Conservation (phyloP, 2,113 vertebrate genomes). For the Hippocampus guttulatus region DNA sequence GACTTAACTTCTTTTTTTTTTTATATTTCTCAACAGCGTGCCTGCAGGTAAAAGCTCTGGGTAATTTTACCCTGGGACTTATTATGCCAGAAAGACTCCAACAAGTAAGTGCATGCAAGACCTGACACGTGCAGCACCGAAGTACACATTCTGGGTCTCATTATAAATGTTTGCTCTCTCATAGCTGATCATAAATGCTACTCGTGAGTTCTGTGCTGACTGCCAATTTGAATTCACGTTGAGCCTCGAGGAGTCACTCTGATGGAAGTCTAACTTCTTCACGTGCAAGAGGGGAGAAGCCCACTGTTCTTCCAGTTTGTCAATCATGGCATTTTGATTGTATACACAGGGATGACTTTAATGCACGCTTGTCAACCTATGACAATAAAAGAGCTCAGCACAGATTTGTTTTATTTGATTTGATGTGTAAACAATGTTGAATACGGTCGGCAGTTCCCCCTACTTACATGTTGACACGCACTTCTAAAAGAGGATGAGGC, state of each 20-base stretch:
- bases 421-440: too few relatives aligned
- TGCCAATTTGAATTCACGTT: too few relatives aligned
- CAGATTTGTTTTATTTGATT: background rate
- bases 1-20: background rate
- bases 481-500: constrained; percentile 54
- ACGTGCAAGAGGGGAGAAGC: background rate
- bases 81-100: background rate
- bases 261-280: background rate
- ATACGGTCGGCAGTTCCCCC: too few relatives aligned
- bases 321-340: background rate
- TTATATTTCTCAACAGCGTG: background rate
- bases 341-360: background rate
- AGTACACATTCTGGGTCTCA: background rate
- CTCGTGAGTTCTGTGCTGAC: background rate
- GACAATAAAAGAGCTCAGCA: background rate
- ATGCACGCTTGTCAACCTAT: background rate
- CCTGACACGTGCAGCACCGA: too few relatives aligned
- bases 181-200: background rate
- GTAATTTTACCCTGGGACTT: background rate
- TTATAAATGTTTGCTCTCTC: background rate
- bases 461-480: constrained; percentile 33
- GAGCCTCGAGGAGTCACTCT: too few relatives aligned
- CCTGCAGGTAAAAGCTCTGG: background rate
- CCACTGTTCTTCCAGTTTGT: background rate
- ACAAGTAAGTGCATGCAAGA: background rate